Percentiles rank a stretch among this genome's conserved stretches.
Evolutionary conservation across 2,797 vertebrate genomes (phyloP).

Genomic region (Tenualosa thibaudeaui): DNA sequence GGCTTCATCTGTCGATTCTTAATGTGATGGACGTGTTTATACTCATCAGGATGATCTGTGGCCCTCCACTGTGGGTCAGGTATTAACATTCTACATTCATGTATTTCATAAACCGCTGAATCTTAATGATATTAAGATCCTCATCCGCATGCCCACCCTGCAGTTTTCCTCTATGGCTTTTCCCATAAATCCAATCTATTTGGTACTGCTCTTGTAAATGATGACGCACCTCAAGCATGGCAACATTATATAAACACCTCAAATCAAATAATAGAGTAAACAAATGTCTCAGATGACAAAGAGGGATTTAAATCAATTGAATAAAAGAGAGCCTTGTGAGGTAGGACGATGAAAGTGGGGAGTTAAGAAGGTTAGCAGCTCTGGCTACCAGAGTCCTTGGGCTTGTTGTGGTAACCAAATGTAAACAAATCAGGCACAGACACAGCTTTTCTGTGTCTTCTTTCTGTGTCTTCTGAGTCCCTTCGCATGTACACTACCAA

Average conservation of each 20-base stretch:
- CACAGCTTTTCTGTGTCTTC: not conserved
- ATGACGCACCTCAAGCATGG: not conserved
- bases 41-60: not conserved
- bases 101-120: not conserved
- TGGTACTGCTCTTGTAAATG: not conserved
- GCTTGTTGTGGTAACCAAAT: conserved; percentile 19
- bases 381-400: not conserved
- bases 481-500: not conserved
- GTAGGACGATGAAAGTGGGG: not conserved
- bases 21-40: not conserved
- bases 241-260: not conserved
- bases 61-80: not conserved
- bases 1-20: too few relatives aligned
- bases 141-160: not conserved
- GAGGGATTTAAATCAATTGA: not conserved
- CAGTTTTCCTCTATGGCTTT: not conserved
- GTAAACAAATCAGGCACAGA: conserved; percentile 21
- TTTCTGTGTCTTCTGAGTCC: not conserved
- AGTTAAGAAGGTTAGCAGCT: not conserved
- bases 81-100: not conserved
- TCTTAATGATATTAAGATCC: not conserved
- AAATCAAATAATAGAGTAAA: not conserved
- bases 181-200: not conserved
- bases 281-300: not conserved
- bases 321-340: not conserved